Base-by-base conservation (phyloP, 2,113 vertebrate species). In the Mellivora capensis region DNA sequence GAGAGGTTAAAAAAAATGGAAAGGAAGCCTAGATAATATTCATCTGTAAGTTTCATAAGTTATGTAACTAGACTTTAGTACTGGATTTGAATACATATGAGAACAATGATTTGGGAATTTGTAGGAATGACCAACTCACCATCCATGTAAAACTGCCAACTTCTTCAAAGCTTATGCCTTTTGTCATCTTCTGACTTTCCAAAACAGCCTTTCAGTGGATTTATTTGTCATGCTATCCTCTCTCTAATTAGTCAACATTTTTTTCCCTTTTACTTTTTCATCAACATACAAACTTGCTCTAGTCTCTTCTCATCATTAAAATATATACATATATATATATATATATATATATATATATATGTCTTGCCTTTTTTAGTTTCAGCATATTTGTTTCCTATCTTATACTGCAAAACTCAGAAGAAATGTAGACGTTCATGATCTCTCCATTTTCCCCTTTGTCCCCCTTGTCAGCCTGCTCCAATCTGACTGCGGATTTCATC, bases 401-500 rank as follows among this genome's bases (percentile, higher is more conserved):
- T 20, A 44, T 4, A 27, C 25, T 72, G 27, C 17, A 80, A 44
- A 64, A 8, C 37, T 82, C 27, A 37, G 7, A 61, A 6, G 34
- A 69, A 27, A 6, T 6, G 0, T 13, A 17, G 23, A 15, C 8
- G 3, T 13, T 0, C 9, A 1, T 10, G 9, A 25, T 42, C 6
- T n/a, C 23, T 74, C 59, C 54, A 0, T 71, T 6, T 85, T 37
- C 0, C 4, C 13, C 18, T 67, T 23, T 1, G 7, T 29, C 59
- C 59, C 21, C 57, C 57, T 21, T 8, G 47, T 6, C 39, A 13
- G 47, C 25, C 34, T 20, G 23, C 77, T 80, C 20, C 4, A 29
- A 1, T 25, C 5, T 80, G 37, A 39, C 8, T 64, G 82, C 6
- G 31, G 1, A 59, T 47, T 81, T 81, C 54, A 27, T 64, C 13